These are phyloP conservation scores for Ganaspis sp. DNA, from an alignment of 1,140 invertebrate genomes.

Conservation along the genomic window DNA sequence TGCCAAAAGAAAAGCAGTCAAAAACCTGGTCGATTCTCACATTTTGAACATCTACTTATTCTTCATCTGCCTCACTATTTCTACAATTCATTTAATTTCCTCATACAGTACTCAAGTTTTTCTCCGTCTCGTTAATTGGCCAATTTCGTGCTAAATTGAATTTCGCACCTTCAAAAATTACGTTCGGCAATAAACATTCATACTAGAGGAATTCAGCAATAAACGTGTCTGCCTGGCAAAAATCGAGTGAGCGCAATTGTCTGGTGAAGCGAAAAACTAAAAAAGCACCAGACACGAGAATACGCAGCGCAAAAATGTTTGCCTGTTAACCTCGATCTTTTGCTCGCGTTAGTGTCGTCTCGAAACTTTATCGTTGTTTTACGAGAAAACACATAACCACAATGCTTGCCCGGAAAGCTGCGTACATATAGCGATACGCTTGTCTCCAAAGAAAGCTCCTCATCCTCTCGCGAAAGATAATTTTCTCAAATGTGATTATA, in stretches of 20 bases:
- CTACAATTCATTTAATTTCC: no score
- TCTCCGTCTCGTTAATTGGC: not conserved
- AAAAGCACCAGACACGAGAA: not conserved
- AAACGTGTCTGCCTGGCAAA: conserved; percentile 7
- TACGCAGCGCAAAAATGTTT: conserved; percentile 22
- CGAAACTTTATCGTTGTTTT: conserved; percentile 42
- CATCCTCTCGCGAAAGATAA: not conserved
- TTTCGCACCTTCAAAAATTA: conserved; percentile 15
- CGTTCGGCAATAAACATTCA: not conserved
- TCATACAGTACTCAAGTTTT: not conserved
- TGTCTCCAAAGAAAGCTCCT: conserved; percentile 35
- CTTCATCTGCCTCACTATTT: no score
- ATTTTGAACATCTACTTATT: no score
- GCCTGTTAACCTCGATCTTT: conserved; percentile 41
- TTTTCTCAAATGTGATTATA: conserved; percentile 27
- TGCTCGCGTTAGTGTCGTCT: conserved; percentile 35
- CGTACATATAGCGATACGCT: conserved; percentile 34
- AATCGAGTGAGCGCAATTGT: conserved; percentile 7
- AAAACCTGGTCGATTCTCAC: not conserved
- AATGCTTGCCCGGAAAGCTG: conserved; percentile 4
- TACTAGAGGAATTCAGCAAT: conserved; percentile 18
- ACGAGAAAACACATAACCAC: conserved; percentile 43
- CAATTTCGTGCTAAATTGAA: not conserved
- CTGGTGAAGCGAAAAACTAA: conserved; percentile 9
- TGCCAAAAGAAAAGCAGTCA: conserved; percentile 27